A percentile compares a stretch with the other conserved stretches of the same genome.
These are phyloP conservation scores for Melikaiella ostensackeni DNA, from an alignment of 2,888 invertebrate species.

Conservation along the genomic window DNA sequence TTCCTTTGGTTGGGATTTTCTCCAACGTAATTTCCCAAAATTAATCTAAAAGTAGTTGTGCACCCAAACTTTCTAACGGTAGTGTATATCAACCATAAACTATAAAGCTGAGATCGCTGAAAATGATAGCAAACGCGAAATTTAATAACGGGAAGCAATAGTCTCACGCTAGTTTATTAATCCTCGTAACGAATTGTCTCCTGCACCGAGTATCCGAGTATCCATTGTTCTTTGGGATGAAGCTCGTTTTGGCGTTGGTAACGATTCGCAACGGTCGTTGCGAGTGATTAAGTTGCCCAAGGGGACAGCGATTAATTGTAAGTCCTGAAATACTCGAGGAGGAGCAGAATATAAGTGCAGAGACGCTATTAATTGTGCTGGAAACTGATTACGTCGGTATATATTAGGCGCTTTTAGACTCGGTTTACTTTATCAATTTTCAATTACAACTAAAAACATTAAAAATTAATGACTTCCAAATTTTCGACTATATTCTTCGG, in stretches of 20 bases:
- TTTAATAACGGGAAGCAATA: neutral
- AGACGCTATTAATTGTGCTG: conserved; percentile 22
- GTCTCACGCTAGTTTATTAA: conserved; percentile 27
- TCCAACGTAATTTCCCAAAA: too few relatives aligned
- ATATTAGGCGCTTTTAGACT: neutral
- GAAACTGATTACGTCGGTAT: neutral
- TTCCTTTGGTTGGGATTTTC: too few relatives aligned
- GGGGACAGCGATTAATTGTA: conserved; percentile 34
- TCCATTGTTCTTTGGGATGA: conserved; percentile 28
- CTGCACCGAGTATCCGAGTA: neutral
- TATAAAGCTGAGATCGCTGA: neutral
- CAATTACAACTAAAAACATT: too few relatives aligned
- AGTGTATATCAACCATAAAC: neutral
- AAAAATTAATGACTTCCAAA: too few relatives aligned
- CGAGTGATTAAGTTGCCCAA: conserved; percentile 46
- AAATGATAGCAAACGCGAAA: neutral
- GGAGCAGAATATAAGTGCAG: conserved; percentile 16
- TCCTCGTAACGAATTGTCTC: conserved; percentile 28
- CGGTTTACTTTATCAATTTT: too few relatives aligned
- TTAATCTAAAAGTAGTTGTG: too few relatives aligned
- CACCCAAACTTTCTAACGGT: too few relatives aligned
- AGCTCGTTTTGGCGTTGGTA: conserved; percentile 19
- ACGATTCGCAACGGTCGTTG: conserved; percentile 45
- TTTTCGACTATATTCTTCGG: too few relatives aligned
- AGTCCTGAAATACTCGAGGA: neutral